Percentiles rank a stretch among this genome's conserved stretches.
These are phyloP conservation scores for Hylyphantes graminicola DNA, from an alignment of 1,140 invertebrate species.

Conservation along the genomic window DNA sequence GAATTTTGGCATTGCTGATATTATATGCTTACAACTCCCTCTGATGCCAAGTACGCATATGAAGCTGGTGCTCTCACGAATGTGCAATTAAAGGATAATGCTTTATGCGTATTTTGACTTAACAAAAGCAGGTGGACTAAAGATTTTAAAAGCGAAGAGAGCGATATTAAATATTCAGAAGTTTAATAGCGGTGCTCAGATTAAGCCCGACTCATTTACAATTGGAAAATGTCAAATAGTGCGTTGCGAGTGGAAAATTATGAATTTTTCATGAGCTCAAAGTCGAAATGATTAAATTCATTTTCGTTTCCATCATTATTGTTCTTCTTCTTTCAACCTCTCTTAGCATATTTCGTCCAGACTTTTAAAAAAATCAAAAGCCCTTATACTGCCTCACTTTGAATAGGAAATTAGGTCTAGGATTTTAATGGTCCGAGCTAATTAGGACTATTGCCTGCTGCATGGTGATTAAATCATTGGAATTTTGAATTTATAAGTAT, in stretches of 20 bases:
- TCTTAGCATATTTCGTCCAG: background rate
- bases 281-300: slow-evolving; percentile 33
- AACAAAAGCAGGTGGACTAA: slow-evolving; percentile 22
- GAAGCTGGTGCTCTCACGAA: slow-evolving; percentile 14
- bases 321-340: slow-evolving; percentile 1
- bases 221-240: slow-evolving; percentile 50
- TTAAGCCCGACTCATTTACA: slow-evolving; percentile 47
- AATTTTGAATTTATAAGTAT: slow-evolving; percentile 34
- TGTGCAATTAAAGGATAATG: slow-evolving; percentile 29
- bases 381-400: slow-evolving; percentile 14
- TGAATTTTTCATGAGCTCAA: slow-evolving; percentile 46
- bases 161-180: slow-evolving; percentile 40
- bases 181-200: slow-evolving; percentile 43
- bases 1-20: no score
- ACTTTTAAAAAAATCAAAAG: slow-evolving; percentile 24
- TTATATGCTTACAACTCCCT: background rate
- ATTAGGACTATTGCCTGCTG: slow-evolving; percentile 18
- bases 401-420: slow-evolving; percentile 17
- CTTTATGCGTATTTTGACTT: slow-evolving; percentile 30
- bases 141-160: slow-evolving; percentile 31
- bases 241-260: slow-evolving; percentile 24
- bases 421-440: slow-evolving; percentile 27
- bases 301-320: slow-evolving; percentile 31
- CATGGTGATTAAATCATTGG: slow-evolving; percentile 12
- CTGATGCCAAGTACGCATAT: background rate